These are phyloP conservation scores for Athene noctua DNA, from an alignment of 2,113 vertebrate genomes.

Conservation along the genomic window DNA sequence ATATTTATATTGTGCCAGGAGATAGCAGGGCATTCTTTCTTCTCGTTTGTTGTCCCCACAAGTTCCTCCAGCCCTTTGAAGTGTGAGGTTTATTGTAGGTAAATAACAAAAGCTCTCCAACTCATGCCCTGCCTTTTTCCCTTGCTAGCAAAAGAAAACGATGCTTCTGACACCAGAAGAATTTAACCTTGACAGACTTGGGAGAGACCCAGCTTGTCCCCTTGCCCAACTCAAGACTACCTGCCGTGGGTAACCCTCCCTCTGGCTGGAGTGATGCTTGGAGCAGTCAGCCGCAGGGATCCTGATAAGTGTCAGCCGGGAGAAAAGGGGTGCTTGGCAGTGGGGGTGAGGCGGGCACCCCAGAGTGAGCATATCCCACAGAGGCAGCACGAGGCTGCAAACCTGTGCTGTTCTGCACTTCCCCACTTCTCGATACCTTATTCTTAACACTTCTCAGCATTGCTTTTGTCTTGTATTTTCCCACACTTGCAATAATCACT, in stretches of 20 bases:
- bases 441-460: fast-evolving
- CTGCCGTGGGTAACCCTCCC: neutral
- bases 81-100: neutral
- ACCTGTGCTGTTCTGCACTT: neutral
- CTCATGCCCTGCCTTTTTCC: neutral
- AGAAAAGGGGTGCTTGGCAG: no score
- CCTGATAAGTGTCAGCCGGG: neutral
- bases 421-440: fast-evolving
- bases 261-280: neutral
- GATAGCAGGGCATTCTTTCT: neutral
- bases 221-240: neutral
- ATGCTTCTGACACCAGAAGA: neutral
- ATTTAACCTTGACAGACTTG: neutral
- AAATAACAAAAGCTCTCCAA: neutral
- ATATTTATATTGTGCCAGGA: neutral
- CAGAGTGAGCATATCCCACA: fast-evolving
- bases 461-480: neutral
- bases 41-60: neutral
- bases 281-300: neutral
- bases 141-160: neutral
- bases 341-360: no score
- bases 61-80: neutral
- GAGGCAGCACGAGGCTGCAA: fast-evolving
- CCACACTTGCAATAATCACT: fast-evolving
- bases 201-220: neutral